Base-by-base conservation (phyloP, 2,113 vertebrate species). In the Ceyx margarethae region DNA sequence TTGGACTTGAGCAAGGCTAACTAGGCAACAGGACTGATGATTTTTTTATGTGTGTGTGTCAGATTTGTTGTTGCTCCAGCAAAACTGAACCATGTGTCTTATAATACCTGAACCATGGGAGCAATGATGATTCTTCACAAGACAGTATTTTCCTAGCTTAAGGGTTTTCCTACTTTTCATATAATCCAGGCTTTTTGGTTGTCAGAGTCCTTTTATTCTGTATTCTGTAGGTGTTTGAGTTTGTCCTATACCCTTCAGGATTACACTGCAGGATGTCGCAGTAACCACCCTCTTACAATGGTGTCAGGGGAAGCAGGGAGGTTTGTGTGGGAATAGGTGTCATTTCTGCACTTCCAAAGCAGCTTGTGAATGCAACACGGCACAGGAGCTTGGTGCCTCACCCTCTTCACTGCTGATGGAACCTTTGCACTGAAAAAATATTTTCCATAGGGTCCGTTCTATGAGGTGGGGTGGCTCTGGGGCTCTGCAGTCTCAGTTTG, bases 111-210 rank as follows among this genome's bases (percentile, higher is more conserved):
- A n/a, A 50, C 40, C 2, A 4, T 82, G 81, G 79, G 65, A 93
- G 50, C 73, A 81, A 92, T 89, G 82, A 83, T 42, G 57, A 33
- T 85, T 77, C 81, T 85, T 92, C 75, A 64, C 48, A 60, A 64
- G 45, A 37, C 68, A 87, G 57, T 91, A 75, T 93, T 92, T 93
- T 95, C 68, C 68, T 57, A 67, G 35, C 28, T 68, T 67, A 91
- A 91, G 48, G 43, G 16, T 87, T 89, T 93, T 95, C 76, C 79
- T 89, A 75, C 72, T 87, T 40, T 77, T 75, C 65, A 29, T 42
- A 93, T 87, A 90, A 94, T 68, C 65, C 68, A 81, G 42, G 25
- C 3, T 31, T 82, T 87, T 77, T 58, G 5, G 40, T 75, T 89
- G 89, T 91, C n/a, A 46, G 66, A 80, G 33, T 83, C 31, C 43